Evolutionary conservation across 2,113 vertebrate species (phyloP), one percentile per base, ranked within the genome.

Genomic region (Meleagris gallopavo): DNA sequence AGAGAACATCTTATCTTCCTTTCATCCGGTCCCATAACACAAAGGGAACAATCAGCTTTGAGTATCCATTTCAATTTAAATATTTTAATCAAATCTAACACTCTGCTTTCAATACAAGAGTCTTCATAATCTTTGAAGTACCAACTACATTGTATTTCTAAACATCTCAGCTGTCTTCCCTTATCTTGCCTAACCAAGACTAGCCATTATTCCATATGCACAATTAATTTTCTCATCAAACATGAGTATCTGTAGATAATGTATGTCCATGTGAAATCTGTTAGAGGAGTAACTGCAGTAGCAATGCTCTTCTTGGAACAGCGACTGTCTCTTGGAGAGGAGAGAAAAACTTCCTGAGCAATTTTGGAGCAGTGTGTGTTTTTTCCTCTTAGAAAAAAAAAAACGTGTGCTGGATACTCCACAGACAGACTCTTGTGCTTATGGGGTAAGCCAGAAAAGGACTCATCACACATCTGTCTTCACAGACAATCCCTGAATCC

Each of bases 381-480:
- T 15, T 18, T 58, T 25, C 27, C 6, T 52, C 70, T 85, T n/a
- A 46, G 8, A 67, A 46, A 90, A 66, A 90, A 88, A 67, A 66
- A 90, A 88, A 67, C 5, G n/a, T 50, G 25, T 60, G 24, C 65
- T 87, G 7, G 29, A 38, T 15, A 57, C 17, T 41, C 76, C 8
- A 32, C 14, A 78, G 22, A 34, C 1, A 55, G 46, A 86, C 38
- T 84, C 48, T 40, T 82, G 25, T 46, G 60, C 46, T 81, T 74
- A 43, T 0, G 3, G 88, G 46, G 22, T 46, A 67, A 89, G 57
- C 66, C 77, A 93, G 45, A 77, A 86, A 86, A 7, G 19, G 38
- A 94, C 58, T 64, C 77, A 87, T 84, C 84, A 81, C 76, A 78
- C 80, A 90, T 30, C 73, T 94, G 84, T 65, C 57, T 82, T 71